A percentile compares a stretch with the other conserved stretches of the same genome.
phyloP scores from a whole-genome alignment of 2,888 invertebrate species.

The Archips crataeganus region DNA sequence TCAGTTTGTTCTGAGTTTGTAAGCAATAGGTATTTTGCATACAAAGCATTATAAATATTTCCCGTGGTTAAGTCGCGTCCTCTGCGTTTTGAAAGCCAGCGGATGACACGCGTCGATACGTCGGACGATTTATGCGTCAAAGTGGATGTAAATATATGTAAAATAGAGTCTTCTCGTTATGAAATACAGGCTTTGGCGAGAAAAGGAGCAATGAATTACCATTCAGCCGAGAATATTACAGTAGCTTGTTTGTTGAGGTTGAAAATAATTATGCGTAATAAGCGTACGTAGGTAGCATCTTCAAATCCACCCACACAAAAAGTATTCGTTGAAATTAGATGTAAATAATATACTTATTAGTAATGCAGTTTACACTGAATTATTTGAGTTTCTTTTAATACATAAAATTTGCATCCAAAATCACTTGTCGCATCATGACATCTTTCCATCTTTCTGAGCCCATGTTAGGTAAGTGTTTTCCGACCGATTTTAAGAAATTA shows the following conservation, averaged over 20 bases:
- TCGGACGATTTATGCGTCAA: constrained; percentile 68
- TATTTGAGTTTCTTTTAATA: too few species aligned
- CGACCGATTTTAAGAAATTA: neutral
- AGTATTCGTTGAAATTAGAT: too few species aligned
- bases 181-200: constrained; percentile 54
- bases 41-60: constrained; percentile 85
- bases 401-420: too few species aligned
- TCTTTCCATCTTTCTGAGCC: too few species aligned
- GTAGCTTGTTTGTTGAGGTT: constrained; percentile 53
- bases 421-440: too few species aligned
- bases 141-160: constrained; percentile 78
- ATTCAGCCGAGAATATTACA: constrained; percentile 49
- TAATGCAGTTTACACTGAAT: too few species aligned
- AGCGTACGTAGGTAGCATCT: neutral
- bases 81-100: constrained; percentile 73
- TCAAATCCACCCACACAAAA: neutral
- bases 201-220: constrained; percentile 58
- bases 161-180: constrained; percentile 69
- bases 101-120: constrained; percentile 79
- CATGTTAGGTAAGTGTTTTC: neutral
- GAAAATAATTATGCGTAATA: constrained; percentile 35
- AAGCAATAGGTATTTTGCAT: constrained; percentile 81
- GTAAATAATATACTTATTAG: too few species aligned
- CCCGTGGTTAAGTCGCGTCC: constrained; percentile 70
- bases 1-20: constrained; percentile 64